Evolutionary conservation across 35 echinoderm and acorn worm genomes (phyloP).

Genomic region (Heliocidaris erythrogramma): DNA sequence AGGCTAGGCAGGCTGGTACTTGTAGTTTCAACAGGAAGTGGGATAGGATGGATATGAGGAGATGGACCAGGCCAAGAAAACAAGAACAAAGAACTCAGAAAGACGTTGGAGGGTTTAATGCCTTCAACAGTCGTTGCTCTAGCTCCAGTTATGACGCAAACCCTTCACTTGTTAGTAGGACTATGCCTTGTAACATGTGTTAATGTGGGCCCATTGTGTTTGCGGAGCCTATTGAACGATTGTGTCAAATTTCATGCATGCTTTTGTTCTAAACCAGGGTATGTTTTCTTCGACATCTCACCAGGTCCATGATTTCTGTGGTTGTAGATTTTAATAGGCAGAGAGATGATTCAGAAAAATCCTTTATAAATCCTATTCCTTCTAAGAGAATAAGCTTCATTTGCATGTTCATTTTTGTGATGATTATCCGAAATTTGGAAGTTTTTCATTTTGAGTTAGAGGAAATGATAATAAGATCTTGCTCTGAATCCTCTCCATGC

Average conservation of each 20-base stretch:
- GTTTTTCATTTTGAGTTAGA: too few relatives aligned
- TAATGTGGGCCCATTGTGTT: background rate
- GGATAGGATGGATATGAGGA: background rate
- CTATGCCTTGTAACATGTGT: background rate
- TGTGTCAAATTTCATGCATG: constrained; percentile 3
- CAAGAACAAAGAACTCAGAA: constrained; percentile 24
- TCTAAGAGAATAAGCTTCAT: too few relatives aligned
- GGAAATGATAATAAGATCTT: too few relatives aligned
- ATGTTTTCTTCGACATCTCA: background rate
- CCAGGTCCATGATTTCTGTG: background rate
- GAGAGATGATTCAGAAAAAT: background rate
- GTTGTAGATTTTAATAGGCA: background rate
- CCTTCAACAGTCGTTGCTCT: constrained; percentile 16
- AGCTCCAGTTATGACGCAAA: constrained; percentile 37
- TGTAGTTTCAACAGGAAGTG: background rate
- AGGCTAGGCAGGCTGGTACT: background rate
- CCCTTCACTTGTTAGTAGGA: background rate
- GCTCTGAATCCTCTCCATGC: too few relatives aligned
- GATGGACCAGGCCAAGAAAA: constrained; percentile 31
- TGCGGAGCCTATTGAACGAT: background rate
- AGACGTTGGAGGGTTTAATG: constrained; percentile 24
- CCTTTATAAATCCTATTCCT: background rate
- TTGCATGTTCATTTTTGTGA: too few relatives aligned
- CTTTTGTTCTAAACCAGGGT: background rate
- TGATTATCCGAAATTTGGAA: too few relatives aligned